Base-by-base conservation (phyloP, 1,140 invertebrate genomes). In the Thaumetopoea pityocampa region DNA sequence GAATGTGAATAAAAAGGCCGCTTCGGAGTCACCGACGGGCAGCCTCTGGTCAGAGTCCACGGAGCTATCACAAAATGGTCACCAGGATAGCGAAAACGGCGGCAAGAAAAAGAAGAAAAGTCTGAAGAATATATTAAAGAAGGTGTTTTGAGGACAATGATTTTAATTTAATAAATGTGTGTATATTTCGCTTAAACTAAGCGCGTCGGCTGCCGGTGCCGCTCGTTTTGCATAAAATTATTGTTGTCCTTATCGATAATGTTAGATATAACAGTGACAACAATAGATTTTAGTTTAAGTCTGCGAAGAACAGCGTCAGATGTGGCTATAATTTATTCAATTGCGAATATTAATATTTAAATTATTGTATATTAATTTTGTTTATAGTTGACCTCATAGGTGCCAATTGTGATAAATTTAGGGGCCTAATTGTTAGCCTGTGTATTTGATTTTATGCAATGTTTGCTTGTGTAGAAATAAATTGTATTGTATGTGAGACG, bases 81-180 rank as follows among this genome's bases (percentile, higher is more conserved):
- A 81, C 54, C 16, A 66, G 59, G 26, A 81, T 40, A 36, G 67
- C 60, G 45, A 71, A 27, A 49, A 62, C 62, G 58, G 59, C 24
- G 61, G 51, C n/a, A 41, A 48, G 12, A 78, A 62, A 67, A 88
- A 74, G 76, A 88, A 60, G 84, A 89, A 79, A 87, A 88, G 66
- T 51, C 62, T 90, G 23, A 90, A 87, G 57, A 90, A 89, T 79
- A 90, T 91, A 73, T 84, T 90, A 55, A 89, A 86, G 58, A 90
- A 90, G 81, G 85, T 90, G 68, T 90, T 90, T 83, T 90, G 84
- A 89, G 52, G 38, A 56, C 51, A 59, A 49, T 55, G 50, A 58
- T 54, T 66, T 47, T 58, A 61, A 51, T 56, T 51, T 51, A 52
- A 51, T 40, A 40, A n/a, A 14, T 59, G 58, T 54, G 60, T 55